A percentile compares a stretch with the other conserved stretches of the same genome.
Conservation (phyloP, 1,140 invertebrate species). For the Scaptodrosophila lebanonensis region DNA sequence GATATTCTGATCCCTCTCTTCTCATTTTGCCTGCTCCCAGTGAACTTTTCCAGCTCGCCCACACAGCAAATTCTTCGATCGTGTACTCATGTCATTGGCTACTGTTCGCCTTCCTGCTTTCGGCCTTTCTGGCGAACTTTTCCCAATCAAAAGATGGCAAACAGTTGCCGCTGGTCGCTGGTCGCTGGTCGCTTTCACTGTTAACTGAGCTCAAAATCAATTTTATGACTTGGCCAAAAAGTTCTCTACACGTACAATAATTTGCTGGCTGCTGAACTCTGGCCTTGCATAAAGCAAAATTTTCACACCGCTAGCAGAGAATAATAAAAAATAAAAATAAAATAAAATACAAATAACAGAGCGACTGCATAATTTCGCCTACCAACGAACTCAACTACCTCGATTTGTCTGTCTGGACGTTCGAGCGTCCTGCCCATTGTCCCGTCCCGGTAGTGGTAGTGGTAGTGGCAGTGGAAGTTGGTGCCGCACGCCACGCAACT, state of each 20-base stretch:
- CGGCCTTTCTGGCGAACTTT: neutral
- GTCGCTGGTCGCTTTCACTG: slow-evolving; percentile 50
- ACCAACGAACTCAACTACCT: slow-evolving; percentile 33
- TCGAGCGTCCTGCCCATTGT: slow-evolving; percentile 44
- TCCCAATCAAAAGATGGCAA: neutral
- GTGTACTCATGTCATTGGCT: too few relatives aligned
- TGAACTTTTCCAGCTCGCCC: too few relatives aligned
- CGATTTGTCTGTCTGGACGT: too few relatives aligned
- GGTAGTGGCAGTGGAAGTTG: slow-evolving; percentile 2
- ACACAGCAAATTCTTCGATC: too few relatives aligned
- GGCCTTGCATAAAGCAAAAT: slow-evolving; percentile 55
- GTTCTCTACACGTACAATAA: neutral
- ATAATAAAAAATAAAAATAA: too few relatives aligned
- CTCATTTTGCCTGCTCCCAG: too few relatives aligned
- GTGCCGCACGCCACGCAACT: slow-evolving; percentile 45
- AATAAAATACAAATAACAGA: slow-evolving; percentile 14
- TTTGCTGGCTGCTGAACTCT: slow-evolving; percentile 55
- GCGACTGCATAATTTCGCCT: slow-evolving; percentile 62
- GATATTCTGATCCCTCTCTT: too few relatives aligned
- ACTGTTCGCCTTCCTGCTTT: neutral
- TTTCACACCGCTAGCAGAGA: slow-evolving; percentile 46
- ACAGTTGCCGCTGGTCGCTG: slow-evolving; percentile 12
- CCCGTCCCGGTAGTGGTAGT: slow-evolving; percentile 12
- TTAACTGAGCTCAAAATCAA: slow-evolving; percentile 53
- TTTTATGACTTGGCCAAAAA: slow-evolving; percentile 60